A percentile compares a stretch with the other conserved stretches of the same genome.
Conservation (phyloP, 35 echinoderm and acorn worm genomes). For the Heliocidaris tuberculata region DNA sequence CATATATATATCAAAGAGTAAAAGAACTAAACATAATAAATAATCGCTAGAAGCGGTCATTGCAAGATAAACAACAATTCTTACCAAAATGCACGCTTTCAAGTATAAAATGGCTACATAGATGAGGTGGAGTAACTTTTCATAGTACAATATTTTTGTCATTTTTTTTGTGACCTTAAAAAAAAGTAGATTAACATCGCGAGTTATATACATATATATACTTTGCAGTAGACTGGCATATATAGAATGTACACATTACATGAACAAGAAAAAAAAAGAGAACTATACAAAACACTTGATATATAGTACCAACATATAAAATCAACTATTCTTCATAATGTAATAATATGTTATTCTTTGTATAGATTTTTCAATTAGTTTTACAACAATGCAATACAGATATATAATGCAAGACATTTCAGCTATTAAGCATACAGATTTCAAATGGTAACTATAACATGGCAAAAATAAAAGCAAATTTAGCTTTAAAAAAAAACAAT, state of each 20-base stretch:
- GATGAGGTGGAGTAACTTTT: constrained; percentile 29
- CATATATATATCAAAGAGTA: constrained; percentile 37
- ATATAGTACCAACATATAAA: not conserved
- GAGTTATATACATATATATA: constrained; percentile 24
- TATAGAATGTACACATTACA: not conserved
- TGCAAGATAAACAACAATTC: constrained; percentile 31
- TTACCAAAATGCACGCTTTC: constrained; percentile 16
- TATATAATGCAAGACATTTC: not conserved
- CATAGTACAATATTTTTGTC: not conserved
- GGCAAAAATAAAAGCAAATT: not conserved
- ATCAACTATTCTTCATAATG: not conserved
- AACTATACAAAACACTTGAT: not conserved
- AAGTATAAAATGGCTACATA: constrained; percentile 28
- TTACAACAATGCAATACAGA: not conserved
- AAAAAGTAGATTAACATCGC: constrained; percentile 29
- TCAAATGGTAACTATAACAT: not conserved
- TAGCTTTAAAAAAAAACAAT: not conserved
- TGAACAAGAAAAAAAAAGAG: not conserved
- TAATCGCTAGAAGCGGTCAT: constrained; percentile 25
- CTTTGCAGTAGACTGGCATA: constrained; percentile 34
- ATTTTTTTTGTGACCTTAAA: constrained; percentile 21
- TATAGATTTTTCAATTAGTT: not conserved
- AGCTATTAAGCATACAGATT: not conserved
- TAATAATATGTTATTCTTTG: constrained; percentile 4
- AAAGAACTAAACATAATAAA: constrained; percentile 37